Percentiles rank a stretch among this genome's conserved stretches.
These are phyloP conservation scores for Junonia oenone DNA, from an alignment of 2,888 invertebrate genomes.

Conservation along the genomic window DNA sequence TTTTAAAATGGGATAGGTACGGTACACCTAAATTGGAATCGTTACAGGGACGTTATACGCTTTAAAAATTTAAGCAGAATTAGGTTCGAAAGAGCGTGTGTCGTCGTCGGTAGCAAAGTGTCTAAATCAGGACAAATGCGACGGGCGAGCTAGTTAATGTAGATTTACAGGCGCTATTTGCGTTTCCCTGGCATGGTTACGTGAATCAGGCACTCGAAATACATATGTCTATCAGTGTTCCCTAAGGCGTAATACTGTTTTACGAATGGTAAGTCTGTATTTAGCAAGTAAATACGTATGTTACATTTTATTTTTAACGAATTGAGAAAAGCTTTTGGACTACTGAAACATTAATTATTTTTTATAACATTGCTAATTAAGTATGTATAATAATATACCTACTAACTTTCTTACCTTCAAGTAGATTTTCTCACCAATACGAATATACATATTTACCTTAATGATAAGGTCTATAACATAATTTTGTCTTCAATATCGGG, in stretches of 20 bases:
- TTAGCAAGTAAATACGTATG: neutral
- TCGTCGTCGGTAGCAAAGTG: constrained; percentile 8
- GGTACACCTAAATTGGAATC: neutral
- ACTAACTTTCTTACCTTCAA: too few species aligned
- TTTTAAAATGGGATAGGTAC: constrained; percentile 1
- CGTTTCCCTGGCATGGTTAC: constrained; percentile 2
- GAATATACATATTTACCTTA: too few species aligned
- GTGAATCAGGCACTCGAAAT: constrained; percentile 2
- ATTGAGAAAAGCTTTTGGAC: too few species aligned
- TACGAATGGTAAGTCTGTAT: too few species aligned
- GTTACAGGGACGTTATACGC: neutral
- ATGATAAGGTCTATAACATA: too few species aligned
- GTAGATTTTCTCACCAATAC: too few species aligned
- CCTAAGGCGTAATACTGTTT: neutral
- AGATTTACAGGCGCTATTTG: constrained; percentile 14
- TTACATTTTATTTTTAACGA: too few species aligned
- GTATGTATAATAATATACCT: too few species aligned
- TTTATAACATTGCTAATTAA: too few species aligned
- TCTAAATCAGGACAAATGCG: constrained; percentile 19
- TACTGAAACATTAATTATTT: too few species aligned
- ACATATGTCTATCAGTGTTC: neutral
- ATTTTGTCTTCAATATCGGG: too few species aligned
- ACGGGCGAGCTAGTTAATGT: constrained; percentile 14
- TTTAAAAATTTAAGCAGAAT: constrained; percentile 12
- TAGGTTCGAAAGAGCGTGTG: constrained; percentile 1